Evolutionary conservation across 2,888 invertebrate species (phyloP).

Genomic region (Agrochola lota): DNA sequence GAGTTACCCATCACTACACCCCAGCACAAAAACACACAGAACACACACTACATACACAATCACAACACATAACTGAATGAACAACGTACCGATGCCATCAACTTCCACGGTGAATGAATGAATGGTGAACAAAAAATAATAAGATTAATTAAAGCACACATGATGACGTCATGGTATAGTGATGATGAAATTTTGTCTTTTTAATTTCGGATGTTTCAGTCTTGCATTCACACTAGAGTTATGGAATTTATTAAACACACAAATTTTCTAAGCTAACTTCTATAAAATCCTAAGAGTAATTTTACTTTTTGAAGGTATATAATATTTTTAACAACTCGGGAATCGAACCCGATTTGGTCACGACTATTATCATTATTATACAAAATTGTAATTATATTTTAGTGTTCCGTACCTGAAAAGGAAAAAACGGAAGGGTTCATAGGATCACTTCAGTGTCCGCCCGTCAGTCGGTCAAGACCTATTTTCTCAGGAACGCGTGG

Average conservation of each 20-base stretch:
- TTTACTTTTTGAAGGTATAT: not conserved
- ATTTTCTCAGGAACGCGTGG: too few relatives aligned
- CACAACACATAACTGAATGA: slow-evolving; percentile 46
- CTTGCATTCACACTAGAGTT: not conserved
- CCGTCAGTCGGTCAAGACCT: too few relatives aligned
- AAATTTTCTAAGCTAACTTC: not conserved
- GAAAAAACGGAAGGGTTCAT: too few relatives aligned
- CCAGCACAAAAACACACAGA: slow-evolving; percentile 8
- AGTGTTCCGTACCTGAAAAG: too few relatives aligned
- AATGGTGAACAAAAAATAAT: slow-evolving; percentile 56
- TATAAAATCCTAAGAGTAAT: not conserved
- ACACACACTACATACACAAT: slow-evolving; percentile 33
- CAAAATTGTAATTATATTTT: too few relatives aligned
- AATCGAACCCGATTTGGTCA: slow-evolving; percentile 1
- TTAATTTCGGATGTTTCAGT: not conserved
- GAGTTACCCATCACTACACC: too few relatives aligned
- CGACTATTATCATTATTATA: not conserved
- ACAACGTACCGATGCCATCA: slow-evolving; percentile 67
- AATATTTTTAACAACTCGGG: not conserved
- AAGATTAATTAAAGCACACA: slow-evolving; percentile 48
- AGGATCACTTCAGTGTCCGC: too few relatives aligned
- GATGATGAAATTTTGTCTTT: not conserved
- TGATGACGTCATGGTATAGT: slow-evolving; percentile 15
- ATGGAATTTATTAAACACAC: not conserved
- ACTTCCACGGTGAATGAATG: slow-evolving; percentile 76